Conservation (phyloP, 37 sponge, comb jelly and placozoan species). For the Theonella swinhoei region DNA sequence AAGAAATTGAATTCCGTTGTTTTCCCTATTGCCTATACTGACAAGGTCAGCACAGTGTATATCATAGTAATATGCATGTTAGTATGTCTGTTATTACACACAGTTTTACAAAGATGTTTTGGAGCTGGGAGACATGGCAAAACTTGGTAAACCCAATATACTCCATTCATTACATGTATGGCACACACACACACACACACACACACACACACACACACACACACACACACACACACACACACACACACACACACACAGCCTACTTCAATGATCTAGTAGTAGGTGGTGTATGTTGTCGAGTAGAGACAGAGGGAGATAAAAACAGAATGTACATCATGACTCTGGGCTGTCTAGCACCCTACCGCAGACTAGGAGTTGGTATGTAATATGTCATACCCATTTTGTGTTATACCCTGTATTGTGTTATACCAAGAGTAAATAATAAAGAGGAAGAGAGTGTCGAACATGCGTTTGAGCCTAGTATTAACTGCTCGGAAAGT, state of each 20-base stretch:
- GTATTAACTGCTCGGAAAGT: too few species aligned
- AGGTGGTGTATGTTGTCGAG: slow-evolving; percentile 95
- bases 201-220: not conserved
- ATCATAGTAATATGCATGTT: not conserved
- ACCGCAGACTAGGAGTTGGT: slow-evolving; percentile 94
- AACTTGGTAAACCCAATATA: slow-evolving; percentile 70
- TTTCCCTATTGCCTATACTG: slow-evolving; percentile 94
- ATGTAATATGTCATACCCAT: slow-evolving; percentile 17
- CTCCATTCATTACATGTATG: not conserved
- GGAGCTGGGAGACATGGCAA: slow-evolving; percentile 89
- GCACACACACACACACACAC: not conserved
- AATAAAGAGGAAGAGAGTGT: too few species aligned
- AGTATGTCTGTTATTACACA: not conserved
- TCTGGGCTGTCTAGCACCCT: slow-evolving; percentile 90
- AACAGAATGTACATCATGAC: slow-evolving; percentile 96
- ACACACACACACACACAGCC: slow-evolving; percentile 48
- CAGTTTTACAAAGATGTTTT: slow-evolving; percentile 91
- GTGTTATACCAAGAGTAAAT: not conserved
- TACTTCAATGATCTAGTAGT: slow-evolving; percentile 98
- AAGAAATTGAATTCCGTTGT: slow-evolving; percentile 90
- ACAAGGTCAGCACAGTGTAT: slow-evolving; percentile 65
- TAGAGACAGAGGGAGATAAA: slow-evolving; percentile 71
- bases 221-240: not conserved
- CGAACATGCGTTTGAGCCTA: too few species aligned
- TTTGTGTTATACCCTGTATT: not conserved